Evolutionary conservation across 2,113 vertebrate genomes (phyloP).

Genomic region (Perca flavescens): DNA sequence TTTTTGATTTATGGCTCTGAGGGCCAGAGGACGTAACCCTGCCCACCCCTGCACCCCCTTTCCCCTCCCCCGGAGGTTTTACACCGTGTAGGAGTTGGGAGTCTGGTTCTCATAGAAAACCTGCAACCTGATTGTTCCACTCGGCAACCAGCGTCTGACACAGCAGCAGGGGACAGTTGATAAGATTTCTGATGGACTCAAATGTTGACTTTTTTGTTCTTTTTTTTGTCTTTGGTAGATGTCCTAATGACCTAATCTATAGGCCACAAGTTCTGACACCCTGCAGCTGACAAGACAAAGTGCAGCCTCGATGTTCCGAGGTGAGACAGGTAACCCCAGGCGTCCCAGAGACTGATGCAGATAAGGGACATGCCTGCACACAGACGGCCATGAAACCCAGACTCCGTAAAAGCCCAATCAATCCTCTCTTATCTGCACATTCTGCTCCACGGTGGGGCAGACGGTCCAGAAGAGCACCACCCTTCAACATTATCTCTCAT

Average conservation of each 20-base stretch:
- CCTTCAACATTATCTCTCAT: conserved; percentile 29
- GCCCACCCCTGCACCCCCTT: conserved; percentile 4
- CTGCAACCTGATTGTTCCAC: conserved; percentile 32
- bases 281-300: conserved; percentile 25
- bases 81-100: conserved; percentile 7
- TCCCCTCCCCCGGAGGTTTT: neutral
- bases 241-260: conserved; percentile 21
- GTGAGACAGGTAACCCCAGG: conserved; percentile 2
- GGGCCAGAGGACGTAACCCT: conserved; percentile 37
- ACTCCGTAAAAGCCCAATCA: conserved; percentile 45
- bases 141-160: neutral
- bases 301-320: conserved; percentile 16
- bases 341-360: conserved; percentile 22
- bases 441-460: conserved; percentile 12
- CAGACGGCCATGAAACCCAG: conserved; percentile 37
- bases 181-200: conserved; percentile 26
- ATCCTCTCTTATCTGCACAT: conserved; percentile 49
- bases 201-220: conserved; percentile 1
- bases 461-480: conserved; percentile 18
- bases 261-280: conserved; percentile 9
- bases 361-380: conserved; percentile 42
- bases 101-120: conserved; percentile 66
- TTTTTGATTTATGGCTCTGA: conserved; percentile 70
- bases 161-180: conserved; percentile 40
- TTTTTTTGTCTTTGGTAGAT: neutral